These are phyloP conservation scores for Cyaniris semiargus DNA, from an alignment of 2,888 invertebrate genomes.

Conservation along the genomic window DNA sequence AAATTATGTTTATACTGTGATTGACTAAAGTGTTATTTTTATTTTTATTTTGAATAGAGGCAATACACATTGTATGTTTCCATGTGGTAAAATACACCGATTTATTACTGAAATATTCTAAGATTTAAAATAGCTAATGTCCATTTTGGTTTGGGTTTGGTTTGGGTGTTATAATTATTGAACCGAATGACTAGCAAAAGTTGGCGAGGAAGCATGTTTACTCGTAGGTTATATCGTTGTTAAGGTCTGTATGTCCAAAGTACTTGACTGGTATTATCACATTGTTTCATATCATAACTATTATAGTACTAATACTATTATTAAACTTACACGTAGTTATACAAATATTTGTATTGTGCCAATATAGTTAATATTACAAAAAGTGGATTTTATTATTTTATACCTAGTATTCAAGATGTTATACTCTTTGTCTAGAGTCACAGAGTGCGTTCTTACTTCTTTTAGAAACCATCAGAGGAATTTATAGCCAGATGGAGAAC, in stretches of 20 bases:
- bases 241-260: background rate
- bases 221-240: background rate
- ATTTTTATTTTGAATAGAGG: background rate
- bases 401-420: background rate
- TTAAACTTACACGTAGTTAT: background rate
- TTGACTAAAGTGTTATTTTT: background rate
- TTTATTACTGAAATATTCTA: no score
- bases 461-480: background rate
- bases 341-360: background rate
- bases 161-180: no score
- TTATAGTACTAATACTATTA: background rate
- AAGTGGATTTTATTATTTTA: background rate
- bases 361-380: slow-evolving; percentile 2
- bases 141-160: no score
- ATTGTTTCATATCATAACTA: slow-evolving; percentile 10
- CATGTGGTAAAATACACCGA: no score
- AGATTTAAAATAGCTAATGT: no score
- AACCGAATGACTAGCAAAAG: background rate
- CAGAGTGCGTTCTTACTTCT: no score
- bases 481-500: no score
- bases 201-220: background rate
- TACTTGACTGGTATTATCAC: slow-evolving; percentile 2
- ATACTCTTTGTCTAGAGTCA: no score
- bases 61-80: no score
- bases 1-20: background rate